Base-by-base conservation (phyloP, 2,888 invertebrate species). In the Pseudococcus jackbeardsleyi region DNA sequence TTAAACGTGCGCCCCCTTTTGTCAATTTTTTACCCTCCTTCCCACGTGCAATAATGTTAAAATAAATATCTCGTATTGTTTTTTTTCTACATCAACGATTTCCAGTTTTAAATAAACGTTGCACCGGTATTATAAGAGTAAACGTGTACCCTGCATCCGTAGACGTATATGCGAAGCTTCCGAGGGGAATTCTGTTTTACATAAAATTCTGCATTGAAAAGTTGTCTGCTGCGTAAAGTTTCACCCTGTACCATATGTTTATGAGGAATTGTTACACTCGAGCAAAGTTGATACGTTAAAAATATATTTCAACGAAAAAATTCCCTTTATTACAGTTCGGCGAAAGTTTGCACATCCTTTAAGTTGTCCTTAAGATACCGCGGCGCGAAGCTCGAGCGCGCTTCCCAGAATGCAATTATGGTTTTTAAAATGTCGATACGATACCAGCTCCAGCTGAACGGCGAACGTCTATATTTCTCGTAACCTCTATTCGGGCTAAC, bases 151-250 rank as follows among this genome's bases (percentile, higher is more conserved):
- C 26, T 33, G 54, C 6, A n/a, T 50, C 26, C 42, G 42, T 42
- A 42, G 42, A 42, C 42, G 42, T 42, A 42, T 42, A 15, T 15
- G 12, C 15, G 54, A 54, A 54, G 17, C 68, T 26, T 68, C 68
- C 68, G 4, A 11, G 26, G 54, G 68, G 68, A 68, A 68, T 68
- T 68, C 26, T 26, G 26, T 68, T 68, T 68, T 68, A 68, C 68
- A 68, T 68, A 68, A 68, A 68, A 68, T 68, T 68, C 68, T 68
- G 68, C 68, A 26, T 68, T 68, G 68, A 68, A 68, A 68, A 68
- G 22, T 68, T 68, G 68, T 68, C 68, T 26, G 15, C 26, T 26
- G 15, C 26, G 68, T 68, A 68, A 68, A 68, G 68, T 68, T 68
- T 68, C 68, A 9, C 22, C 19, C 26, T 68, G 54, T 68, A 68